Base-by-base conservation (phyloP, 2,888 invertebrate species). In the Zonitis immaculata region DNA sequence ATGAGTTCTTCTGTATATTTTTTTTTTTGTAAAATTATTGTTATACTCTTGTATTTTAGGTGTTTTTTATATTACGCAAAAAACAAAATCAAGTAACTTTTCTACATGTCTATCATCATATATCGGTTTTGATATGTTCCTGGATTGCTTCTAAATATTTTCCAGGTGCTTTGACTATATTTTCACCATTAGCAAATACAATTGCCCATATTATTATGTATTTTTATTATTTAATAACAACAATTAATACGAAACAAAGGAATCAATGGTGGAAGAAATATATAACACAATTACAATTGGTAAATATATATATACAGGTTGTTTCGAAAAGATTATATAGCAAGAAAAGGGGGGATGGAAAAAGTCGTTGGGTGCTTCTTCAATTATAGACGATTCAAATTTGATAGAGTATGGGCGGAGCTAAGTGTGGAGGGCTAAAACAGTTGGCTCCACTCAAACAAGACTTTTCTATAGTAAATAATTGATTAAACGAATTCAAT, bases 191-290 rank as follows among this genome's bases (percentile, higher is more conserved):
- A 1, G 70, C 88, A 14, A 91, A 91, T 69, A 79, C 81, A 0
- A 82, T 86, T 56, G 87, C 91, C 0, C 91, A 91, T 67, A 69
- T 82, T 1, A 70, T 89, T 14, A 91, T 91, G 91, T 91, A 91
- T 67, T 77, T 78, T 0, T 88, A 91, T 71, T 91, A 92, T 69
- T 80, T 89, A n/a, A 66, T 87, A 54, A 81, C 88, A 1, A 88
- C 89, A 0, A 73, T 85, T 43, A 79, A 86, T 22, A 88, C 88
- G 0, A 78, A 80, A 30, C 78, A 85, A 64, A 84, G 86, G 61
- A 77, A 84, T 49, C 71, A 86, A 0, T 89, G 88, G 87, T 88
- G 89, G 87, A 92, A 91, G 70, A 87, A 87, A 58, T 80, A 88
- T 66, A 85, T 92, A 54, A 91, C 91, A 0, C 87, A 86, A 65